Evolutionary conservation across 2,888 invertebrate species (phyloP).

Genomic region (Meghimatium bilineatum): DNA sequence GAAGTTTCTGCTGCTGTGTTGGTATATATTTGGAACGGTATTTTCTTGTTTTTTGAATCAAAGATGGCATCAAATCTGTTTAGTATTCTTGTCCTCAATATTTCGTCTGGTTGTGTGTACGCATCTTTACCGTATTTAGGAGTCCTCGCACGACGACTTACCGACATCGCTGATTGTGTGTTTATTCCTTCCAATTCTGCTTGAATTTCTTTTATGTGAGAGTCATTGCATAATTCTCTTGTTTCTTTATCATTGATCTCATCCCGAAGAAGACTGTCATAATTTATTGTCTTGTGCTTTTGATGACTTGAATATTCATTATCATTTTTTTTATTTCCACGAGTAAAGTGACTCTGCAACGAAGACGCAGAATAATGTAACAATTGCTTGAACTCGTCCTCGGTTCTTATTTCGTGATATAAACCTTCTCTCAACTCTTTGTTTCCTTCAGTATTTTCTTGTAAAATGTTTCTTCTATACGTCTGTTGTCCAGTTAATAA

Average conservation of each 20-base stretch:
- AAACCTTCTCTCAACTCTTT: not conserved
- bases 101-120: conserved; percentile 27
- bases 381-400: not conserved
- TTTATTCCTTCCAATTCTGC: not conserved
- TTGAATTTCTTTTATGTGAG: not conserved
- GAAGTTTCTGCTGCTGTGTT: not conserved
- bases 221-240: not conserved
- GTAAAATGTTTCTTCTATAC: not conserved
- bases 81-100: conserved; percentile 22
- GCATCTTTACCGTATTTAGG: conserved; percentile 47
- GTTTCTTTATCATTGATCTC: not conserved
- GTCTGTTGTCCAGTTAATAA: not conserved
- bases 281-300: not conserved
- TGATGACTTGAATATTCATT: not conserved
- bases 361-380: not conserved
- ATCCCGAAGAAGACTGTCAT: not conserved
- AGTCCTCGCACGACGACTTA: not conserved
- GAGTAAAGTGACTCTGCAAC: not conserved
- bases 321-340: not conserved
- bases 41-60: conserved; percentile 28
- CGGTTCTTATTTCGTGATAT: not conserved
- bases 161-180: not conserved
- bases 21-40: not conserved
- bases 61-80: conserved; percentile 48
- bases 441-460: not conserved